Percentiles rank a stretch among this genome's conserved stretches.
Conservation (phyloP, 1,140 invertebrate genomes). For the Carcinoscorpius rotundicauda region DNA sequence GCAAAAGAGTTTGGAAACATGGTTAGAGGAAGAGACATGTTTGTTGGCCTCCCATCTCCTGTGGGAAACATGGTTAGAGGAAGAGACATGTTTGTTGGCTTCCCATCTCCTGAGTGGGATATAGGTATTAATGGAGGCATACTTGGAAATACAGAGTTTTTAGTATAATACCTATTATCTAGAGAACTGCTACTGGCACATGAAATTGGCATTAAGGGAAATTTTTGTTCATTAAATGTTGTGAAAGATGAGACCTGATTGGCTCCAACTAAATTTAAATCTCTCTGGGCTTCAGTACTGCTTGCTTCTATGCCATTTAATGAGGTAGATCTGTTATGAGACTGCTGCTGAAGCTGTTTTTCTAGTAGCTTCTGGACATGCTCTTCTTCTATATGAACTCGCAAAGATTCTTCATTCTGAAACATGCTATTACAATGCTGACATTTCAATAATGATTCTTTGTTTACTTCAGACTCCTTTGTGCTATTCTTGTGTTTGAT, state of each 20-base stretch:
- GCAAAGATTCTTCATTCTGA: slow-evolving; percentile 24
- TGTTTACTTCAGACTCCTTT: not conserved
- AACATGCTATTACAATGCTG: slow-evolving; percentile 26
- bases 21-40: slow-evolving; percentile 18
- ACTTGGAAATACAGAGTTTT: slow-evolving; percentile 17
- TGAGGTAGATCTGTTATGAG: slow-evolving; percentile 21
- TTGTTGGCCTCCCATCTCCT: slow-evolving; percentile 12
- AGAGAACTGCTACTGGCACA: slow-evolving; percentile 3
- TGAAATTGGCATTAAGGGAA: slow-evolving; percentile 5
- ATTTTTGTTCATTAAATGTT: slow-evolving; percentile 2
- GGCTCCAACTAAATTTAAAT: slow-evolving; percentile 4
- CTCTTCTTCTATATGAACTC: slow-evolving; percentile 28
- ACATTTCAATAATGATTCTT: slow-evolving; percentile 18
- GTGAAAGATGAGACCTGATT: not conserved
- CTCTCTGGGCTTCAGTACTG: slow-evolving; percentile 13
- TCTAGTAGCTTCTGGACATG: slow-evolving; percentile 26
- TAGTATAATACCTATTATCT: slow-evolving; percentile 13
- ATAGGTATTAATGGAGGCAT: slow-evolving; percentile 22
- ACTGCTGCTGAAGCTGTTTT: slow-evolving; percentile 25
- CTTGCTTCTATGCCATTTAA: slow-evolving; percentile 12
- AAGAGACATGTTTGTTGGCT: slow-evolving; percentile 13
- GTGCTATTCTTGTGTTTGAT: slow-evolving; percentile 3
- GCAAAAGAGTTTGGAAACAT: slow-evolving; percentile 25
- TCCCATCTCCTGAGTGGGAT: slow-evolving; percentile 9
- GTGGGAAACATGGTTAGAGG: slow-evolving; percentile 23